Conservation (phyloP, 2,888 invertebrate species). For the Caenorhabditis sp. region DNA sequence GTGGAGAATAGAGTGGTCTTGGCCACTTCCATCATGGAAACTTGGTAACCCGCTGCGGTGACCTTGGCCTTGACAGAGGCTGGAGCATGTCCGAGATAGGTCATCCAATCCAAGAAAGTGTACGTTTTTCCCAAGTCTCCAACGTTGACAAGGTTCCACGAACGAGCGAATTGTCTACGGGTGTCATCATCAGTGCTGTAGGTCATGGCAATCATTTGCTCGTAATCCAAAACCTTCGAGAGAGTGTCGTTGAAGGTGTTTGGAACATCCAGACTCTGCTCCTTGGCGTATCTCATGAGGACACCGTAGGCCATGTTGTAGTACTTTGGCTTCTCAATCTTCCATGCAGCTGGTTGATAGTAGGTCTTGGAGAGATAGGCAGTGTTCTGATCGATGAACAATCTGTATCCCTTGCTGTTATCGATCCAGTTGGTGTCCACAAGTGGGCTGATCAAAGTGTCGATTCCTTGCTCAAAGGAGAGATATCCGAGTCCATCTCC, state of each 20-base stretch:
- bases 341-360: slow-evolving; percentile 69
- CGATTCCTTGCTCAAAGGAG: slow-evolving; percentile 67
- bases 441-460: slow-evolving; percentile 69
- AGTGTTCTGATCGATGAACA: slow-evolving; percentile 72
- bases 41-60: slow-evolving; percentile 21
- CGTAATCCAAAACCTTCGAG: slow-evolving; percentile 60
- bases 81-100: slow-evolving; percentile 54
- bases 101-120: slow-evolving; percentile 67
- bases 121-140: slow-evolving; percentile 40
- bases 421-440: slow-evolving; percentile 72
- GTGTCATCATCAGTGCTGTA: slow-evolving; percentile 69
- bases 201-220: slow-evolving; percentile 61
- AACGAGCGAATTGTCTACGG: slow-evolving; percentile 56
- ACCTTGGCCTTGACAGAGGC: slow-evolving; percentile 32
- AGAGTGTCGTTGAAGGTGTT: slow-evolving; percentile 31
- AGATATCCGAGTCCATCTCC: slow-evolving; percentile 68
- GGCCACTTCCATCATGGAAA: slow-evolving; percentile 60
- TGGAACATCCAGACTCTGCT: slow-evolving; percentile 39
- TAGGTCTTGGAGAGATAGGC: slow-evolving; percentile 70
- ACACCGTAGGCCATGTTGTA: slow-evolving; percentile 39
- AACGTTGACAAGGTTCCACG: slow-evolving; percentile 56
- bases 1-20: slow-evolving; percentile 31
- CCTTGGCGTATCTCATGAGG: slow-evolving; percentile 45
- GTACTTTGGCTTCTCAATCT: slow-evolving; percentile 61
- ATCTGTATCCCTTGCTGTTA: slow-evolving; percentile 66